Evolutionary conservation across 1,140 invertebrate species (phyloP), one percentile per base, ranked within the genome.

Genomic region (Acromyrmex echinatior): DNA sequence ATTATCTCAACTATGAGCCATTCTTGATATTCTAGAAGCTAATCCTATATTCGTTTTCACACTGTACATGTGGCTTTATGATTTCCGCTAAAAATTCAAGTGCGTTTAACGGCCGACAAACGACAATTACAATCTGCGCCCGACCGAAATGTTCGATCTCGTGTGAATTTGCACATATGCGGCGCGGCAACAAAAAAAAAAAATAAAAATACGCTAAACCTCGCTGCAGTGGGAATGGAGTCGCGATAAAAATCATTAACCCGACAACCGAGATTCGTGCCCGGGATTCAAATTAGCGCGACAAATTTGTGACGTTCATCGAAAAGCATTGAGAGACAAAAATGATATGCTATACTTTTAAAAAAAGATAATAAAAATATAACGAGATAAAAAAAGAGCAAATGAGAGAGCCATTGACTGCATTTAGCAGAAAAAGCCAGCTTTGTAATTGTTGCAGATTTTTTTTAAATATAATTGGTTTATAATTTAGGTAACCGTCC

Each of bases 241-340:
- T 84, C 39, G 80, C 70, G 70, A 76, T 76, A 74, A 74, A 84
- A 84, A 76, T 84, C 70, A 84, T 82, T 82, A 82, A 82, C 80
- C 56, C 39, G 18, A 71, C 65, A 66, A 71, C 49, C 16, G 25
- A 68, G 39, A 62, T 62, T 62, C 70, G 56, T 74, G 70, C n/a
- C 7, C 56, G 18, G 56, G n/a, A 63, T 84, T 74, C 18, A n/a
- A 62, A 86, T 66, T 49, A 86, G 21, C 28, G 39, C 60, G 25
- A 74, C 39, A 74, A 74, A 76, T 73, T 49, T 28, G 31, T 16
- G 31, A 9, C 18, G 14, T 73, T 45, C 35, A 31, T 45, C 10
- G 16, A 76, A 25, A 63, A 74, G 25, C 39, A 56, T 76, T 18
- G 9, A 31, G 25, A 62, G 25, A 82, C 74, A 10, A 62, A 62